phyloP scores from a whole-genome alignment of 2,888 invertebrate genomes.

The Drosophila fulvimacula region DNA sequence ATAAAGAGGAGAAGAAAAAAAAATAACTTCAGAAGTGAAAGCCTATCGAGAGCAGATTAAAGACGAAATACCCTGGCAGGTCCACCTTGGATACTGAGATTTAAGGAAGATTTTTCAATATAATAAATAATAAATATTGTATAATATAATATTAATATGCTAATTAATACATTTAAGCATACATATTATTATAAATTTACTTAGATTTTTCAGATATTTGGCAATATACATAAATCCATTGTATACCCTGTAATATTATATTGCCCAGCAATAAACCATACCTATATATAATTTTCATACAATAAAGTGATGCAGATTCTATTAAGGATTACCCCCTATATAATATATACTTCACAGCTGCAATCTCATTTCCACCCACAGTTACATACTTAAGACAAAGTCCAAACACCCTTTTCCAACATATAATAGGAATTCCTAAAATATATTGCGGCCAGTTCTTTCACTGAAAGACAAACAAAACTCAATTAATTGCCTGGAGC shows the following conservation, averaged over 20 bases:
- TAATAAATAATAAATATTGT: too few species aligned
- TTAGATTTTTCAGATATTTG: neutral
- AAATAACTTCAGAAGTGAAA: neutral
- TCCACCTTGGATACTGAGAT: neutral
- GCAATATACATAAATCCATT: too few species aligned
- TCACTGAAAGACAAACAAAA: constrained; percentile 19
- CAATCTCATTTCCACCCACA: fast-evolving
- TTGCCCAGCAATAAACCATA: too few species aligned
- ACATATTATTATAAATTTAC: too few species aligned
- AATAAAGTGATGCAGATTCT: too few species aligned
- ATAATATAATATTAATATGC: too few species aligned
- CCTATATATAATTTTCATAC: too few species aligned
- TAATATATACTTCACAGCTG: neutral
- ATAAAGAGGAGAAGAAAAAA: neutral
- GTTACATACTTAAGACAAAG: neutral
- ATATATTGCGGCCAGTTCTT: constrained; percentile 23
- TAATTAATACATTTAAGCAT: too few species aligned
- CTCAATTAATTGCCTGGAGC: constrained; percentile 11
- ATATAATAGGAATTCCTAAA: neutral
- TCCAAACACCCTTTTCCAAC: neutral
- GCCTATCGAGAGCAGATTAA: neutral
- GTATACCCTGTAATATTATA: too few species aligned
- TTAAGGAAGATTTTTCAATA: neutral
- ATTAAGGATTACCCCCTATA: neutral
- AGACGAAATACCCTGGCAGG: neutral